phyloP scores from a whole-genome alignment of 2,113 vertebrate genomes.

The Urocitellus parryii region DNA sequence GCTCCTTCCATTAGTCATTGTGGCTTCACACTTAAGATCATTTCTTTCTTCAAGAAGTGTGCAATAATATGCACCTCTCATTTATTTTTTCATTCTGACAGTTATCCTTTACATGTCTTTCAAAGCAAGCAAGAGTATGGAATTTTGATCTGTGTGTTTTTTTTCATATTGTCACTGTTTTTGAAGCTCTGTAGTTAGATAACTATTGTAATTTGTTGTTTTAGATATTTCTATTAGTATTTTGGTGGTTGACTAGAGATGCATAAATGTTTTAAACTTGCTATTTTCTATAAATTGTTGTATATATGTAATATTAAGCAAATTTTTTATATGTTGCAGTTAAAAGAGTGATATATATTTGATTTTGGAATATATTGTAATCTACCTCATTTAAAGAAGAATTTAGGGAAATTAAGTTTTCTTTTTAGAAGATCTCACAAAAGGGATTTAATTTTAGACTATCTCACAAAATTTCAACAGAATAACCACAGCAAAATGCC shows the following conservation, averaged over 20 bases:
- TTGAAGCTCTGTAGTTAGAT: not conserved
- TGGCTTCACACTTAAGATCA: not conserved
- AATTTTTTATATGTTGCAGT: constrained; percentile 14
- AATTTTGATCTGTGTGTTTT: not conserved
- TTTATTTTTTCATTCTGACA: not conserved
- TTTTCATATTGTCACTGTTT: constrained; percentile 9
- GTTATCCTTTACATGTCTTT: not conserved
- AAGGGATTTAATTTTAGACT: constrained; percentile 53
- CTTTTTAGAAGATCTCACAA: constrained; percentile 42
- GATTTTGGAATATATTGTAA: not conserved
- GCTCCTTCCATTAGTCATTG: not conserved
- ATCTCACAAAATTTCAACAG: constrained; percentile 61
- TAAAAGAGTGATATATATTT: constrained; percentile 53
- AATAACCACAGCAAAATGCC: constrained; percentile 31
- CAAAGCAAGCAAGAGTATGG: not conserved
- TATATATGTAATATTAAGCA: not conserved
- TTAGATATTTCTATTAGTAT: not conserved
- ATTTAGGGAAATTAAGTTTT: constrained; percentile 26
- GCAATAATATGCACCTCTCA: not conserved
- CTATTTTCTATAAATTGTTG: not conserved
- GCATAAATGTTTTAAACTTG: constrained; percentile 6
- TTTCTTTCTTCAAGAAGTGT: not conserved
- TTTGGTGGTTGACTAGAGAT: not conserved
- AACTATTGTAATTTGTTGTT: not conserved
- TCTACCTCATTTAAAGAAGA: constrained; percentile 50